These are phyloP conservation scores for Trachops cirrhosus DNA, from an alignment of 2,797 vertebrate species.

Conservation along the genomic window DNA sequence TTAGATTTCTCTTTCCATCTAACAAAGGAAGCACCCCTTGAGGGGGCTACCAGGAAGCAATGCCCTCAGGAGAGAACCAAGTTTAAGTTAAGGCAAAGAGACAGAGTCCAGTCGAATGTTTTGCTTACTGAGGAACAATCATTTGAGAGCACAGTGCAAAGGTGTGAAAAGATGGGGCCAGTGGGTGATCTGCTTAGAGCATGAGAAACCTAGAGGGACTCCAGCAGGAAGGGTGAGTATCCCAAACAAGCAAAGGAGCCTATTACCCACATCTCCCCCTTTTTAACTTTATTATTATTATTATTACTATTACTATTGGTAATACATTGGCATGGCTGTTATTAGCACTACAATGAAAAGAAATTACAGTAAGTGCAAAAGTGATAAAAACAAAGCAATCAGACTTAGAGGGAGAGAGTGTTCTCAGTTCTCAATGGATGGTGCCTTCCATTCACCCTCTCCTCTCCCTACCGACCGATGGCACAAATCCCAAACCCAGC, in stretches of 20 bases:
- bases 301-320: background rate
- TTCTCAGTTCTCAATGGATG: background rate
- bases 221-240: background rate
- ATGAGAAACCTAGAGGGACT: background rate
- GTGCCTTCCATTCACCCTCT: background rate
- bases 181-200: background rate
- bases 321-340: background rate
- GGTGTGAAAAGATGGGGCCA: background rate
- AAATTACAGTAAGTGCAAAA: background rate
- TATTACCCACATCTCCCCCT: background rate
- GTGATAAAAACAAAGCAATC: background rate
- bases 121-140: background rate
- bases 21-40: background rate
- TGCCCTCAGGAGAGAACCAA: background rate
- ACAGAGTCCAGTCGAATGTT: background rate
- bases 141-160: background rate
- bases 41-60: background rate
- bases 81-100: background rate
- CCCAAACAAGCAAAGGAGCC: background rate
- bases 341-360: background rate
- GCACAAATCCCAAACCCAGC: background rate
- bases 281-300: background rate
- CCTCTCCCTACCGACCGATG: background rate
- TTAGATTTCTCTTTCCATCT: background rate
- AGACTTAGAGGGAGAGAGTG: background rate